Percentiles rank a stretch among this genome's conserved stretches.
Evolutionary conservation across 2,113 vertebrate species (phyloP).

Genomic region (Dicaeum eximium): DNA sequence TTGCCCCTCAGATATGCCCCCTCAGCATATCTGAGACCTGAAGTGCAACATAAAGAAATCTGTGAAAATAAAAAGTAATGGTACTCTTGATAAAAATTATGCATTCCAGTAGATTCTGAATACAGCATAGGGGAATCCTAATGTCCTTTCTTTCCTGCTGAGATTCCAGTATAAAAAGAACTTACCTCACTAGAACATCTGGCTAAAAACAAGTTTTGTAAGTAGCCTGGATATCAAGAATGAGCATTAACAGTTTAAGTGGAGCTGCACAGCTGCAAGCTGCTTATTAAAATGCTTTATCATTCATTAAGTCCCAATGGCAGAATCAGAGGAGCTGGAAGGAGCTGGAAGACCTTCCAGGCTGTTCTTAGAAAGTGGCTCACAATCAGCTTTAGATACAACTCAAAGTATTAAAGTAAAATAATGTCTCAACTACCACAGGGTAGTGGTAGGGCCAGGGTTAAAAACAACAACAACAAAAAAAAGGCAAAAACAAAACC

Average conservation of each 20-base stretch:
- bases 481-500: neutral
- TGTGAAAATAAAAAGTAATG: conserved; percentile 20
- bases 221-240: conserved; percentile 13
- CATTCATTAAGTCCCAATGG: conserved; percentile 13
- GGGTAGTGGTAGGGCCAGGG: no score
- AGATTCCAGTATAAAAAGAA: neutral
- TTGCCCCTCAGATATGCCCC: no score
- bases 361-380: conserved; percentile 2
- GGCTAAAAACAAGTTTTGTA: neutral
- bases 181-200: conserved; percentile 22
- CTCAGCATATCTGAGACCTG: conserved; percentile 51
- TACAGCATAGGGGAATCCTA: conserved; percentile 13
- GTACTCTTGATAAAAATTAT: conserved; percentile 41
- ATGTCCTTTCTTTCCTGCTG: neutral
- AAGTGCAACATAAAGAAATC: conserved; percentile 40
- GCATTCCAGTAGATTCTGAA: conserved; percentile 4
- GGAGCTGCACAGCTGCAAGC: conserved; percentile 28
- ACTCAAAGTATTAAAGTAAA: neutral
- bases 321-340: neutral
- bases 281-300: conserved; percentile 50
- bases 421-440: neutral
- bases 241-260: neutral
- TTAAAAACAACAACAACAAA: no score
- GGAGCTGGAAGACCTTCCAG: neutral
- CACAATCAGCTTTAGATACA: neutral